These are phyloP conservation scores for Lepidocyrtoides sp. DNA, from an alignment of 2,888 invertebrate genomes.

Conservation along the genomic window DNA sequence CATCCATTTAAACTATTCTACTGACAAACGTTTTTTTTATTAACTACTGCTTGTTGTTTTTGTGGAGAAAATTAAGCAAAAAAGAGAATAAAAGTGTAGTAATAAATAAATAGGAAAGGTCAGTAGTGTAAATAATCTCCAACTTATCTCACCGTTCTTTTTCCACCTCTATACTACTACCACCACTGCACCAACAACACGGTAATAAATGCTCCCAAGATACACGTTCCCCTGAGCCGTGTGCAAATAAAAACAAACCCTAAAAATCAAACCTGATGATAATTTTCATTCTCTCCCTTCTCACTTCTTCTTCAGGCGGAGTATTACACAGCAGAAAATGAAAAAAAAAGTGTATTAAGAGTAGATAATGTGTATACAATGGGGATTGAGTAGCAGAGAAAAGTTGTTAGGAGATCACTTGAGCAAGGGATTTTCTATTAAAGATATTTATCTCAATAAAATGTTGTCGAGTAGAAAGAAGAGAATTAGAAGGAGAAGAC, in stretches of 20 bases:
- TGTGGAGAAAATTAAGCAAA: neutral
- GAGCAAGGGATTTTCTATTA: conserved; percentile 45
- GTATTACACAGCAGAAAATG: neutral
- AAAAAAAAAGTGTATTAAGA: conserved; percentile 36
- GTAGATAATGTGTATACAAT: conserved; percentile 61
- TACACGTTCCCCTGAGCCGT: conserved; percentile 68
- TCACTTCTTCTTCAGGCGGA: neutral
- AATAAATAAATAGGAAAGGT: conserved; percentile 53
- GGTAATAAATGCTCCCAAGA: conserved; percentile 42
- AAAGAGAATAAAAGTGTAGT: neutral
- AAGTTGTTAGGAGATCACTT: conserved; percentile 43
- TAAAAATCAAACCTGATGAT: conserved; percentile 56
- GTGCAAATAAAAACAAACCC: conserved; percentile 52
- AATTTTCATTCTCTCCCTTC: neutral
- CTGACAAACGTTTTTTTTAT: too few species aligned
- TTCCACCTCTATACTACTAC: neutral
- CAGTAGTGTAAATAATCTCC: conserved; percentile 71
- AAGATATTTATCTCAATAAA: conserved; percentile 56
- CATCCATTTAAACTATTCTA: neutral
- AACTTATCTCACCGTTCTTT: conserved; percentile 55
- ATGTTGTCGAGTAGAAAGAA: neutral
- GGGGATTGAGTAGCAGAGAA: neutral
- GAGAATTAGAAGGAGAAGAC: neutral
- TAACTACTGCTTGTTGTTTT: too few species aligned
- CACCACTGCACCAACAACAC: neutral